Base-by-base conservation (phyloP, 2,113 vertebrate species). In the Ptychochromis oligacanthus region DNA sequence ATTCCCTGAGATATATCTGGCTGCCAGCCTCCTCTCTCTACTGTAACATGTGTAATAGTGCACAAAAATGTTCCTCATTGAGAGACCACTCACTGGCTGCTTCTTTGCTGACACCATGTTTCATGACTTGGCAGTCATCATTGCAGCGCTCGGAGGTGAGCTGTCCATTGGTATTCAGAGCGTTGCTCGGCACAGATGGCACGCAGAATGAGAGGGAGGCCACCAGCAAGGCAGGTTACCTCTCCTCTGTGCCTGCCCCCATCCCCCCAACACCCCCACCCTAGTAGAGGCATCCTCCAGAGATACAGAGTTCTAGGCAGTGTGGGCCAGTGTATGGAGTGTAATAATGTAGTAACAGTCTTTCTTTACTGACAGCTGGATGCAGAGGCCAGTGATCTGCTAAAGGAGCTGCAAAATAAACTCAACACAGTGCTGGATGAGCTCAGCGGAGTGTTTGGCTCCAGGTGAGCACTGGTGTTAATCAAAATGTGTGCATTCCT, bases 371-470 rank as follows among this genome's bases (percentile, higher is more conserved):
- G 95, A 64, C 95, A 99, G 98, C 90, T 99, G 95, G 98, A 99
- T 92, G 94, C 97, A 14, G 98, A 99, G 93, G 98, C 98, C 59
- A 98, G 98, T 72, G 87, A 92, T 75, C 89, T 96, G 89, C 96
- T 99, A 9, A 99, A 98, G 93, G 98, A 98, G 93, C 97, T 99
- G 83, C 98, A 99, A 91, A 95, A 97, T 83, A 97, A 97, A 93
- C 98, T 99, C 81, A 97, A 95, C 87, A 95, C 89, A 0, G 98
- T 98, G 6, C 92, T 99, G 93, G 98, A 99, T 93, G 97, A 98
- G 81, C 97, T 99, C 86, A 98, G 98, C 2, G 81, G 95, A 61
- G 96, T 94, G 0, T 98, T 98, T 0, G 97, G 96, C 40, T 95
- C 97, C 92, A 99, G 98, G 98, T 99, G 96, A 95, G 90, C 61